phyloP scores from a whole-genome alignment of 2,888 invertebrate species.

The Monoplex corrugatus region DNA sequence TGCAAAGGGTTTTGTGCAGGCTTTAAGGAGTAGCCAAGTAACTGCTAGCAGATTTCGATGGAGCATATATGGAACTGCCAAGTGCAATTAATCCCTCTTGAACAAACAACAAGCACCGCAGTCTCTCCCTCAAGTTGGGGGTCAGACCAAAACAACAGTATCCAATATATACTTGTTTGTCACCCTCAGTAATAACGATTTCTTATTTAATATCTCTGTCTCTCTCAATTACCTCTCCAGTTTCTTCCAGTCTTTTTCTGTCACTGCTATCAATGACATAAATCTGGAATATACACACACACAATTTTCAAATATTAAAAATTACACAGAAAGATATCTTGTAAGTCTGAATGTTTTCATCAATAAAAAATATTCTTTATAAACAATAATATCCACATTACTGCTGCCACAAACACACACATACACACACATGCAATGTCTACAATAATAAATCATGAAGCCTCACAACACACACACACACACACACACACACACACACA shows the following conservation, averaged over 20 bases:
- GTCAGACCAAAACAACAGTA: too few relatives aligned
- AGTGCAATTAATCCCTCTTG: too few relatives aligned
- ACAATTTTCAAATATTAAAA: not conserved
- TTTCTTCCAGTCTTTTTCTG: conserved; percentile 94
- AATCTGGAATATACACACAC: not conserved
- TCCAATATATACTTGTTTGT: too few relatives aligned
- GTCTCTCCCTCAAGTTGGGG: too few relatives aligned
- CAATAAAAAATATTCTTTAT: not conserved
- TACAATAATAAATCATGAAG: too few relatives aligned
- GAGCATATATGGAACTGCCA: too few relatives aligned
- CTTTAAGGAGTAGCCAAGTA: too few relatives aligned
- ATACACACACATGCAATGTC: not conserved
- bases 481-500: conserved; percentile 32
- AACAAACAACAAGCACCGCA: too few relatives aligned
- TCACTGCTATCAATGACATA: conserved; percentile 83
- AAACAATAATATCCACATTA: not conserved
- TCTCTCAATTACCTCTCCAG: conserved; percentile 86
- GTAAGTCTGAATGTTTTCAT: too few relatives aligned
- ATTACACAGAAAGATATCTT: not conserved
- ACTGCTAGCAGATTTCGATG: too few relatives aligned
- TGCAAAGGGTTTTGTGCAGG: too few relatives aligned
- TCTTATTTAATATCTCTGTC: not conserved
- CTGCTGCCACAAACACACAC: not conserved
- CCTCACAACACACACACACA: not conserved
- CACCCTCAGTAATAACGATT: too few relatives aligned